Conservation (phyloP, 2,113 vertebrate genomes). For the Eulemur rufifrons region DNA sequence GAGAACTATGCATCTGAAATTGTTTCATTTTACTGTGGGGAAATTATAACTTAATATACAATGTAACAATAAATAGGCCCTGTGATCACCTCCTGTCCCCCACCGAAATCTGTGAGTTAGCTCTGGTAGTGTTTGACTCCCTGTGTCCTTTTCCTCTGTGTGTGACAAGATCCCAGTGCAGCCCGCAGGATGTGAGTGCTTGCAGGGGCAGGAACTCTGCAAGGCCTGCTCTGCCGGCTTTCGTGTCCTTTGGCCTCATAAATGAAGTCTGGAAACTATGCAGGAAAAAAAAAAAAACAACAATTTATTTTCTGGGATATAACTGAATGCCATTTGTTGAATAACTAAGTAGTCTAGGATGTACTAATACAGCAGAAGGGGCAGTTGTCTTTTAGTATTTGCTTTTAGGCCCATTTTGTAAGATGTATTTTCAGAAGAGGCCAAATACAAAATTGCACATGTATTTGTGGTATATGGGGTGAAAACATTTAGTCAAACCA, state of each 20-base stretch:
- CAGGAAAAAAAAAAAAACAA: neutral
- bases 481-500: neutral
- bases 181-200: neutral
- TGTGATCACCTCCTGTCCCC: rapidly evolving
- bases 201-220: neutral
- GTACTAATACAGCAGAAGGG: neutral
- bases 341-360: neutral
- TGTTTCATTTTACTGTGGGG: neutral
- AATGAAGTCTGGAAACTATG: neutral
- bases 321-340: neutral
- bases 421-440: neutral
- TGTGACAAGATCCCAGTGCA: neutral
- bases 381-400: neutral
- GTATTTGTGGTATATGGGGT: neutral
- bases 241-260: neutral
- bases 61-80: neutral
- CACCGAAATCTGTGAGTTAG: neutral
- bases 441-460: neutral
- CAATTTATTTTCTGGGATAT: neutral
- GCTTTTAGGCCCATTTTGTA: neutral
- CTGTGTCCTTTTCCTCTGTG: neutral
- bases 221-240: neutral
- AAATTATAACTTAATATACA: neutral
- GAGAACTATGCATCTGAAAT: neutral
- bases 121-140: neutral